These are phyloP conservation scores for Epinephelus lanceolatus DNA, from an alignment of 2,113 vertebrate genomes.

Conservation along the genomic window DNA sequence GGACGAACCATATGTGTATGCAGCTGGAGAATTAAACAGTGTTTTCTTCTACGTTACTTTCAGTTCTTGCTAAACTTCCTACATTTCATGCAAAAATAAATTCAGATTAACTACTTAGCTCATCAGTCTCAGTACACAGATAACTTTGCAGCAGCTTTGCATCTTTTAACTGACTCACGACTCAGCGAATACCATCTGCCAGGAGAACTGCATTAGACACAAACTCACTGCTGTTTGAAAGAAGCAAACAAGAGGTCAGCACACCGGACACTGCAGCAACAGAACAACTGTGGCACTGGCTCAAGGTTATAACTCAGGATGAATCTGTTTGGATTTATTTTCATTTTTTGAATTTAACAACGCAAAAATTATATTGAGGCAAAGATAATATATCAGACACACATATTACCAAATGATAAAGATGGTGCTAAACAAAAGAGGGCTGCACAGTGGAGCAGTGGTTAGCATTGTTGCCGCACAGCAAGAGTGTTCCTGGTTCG, in stretches of 20 bases:
- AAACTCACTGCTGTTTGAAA: not conserved
- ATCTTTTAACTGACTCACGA: not conserved
- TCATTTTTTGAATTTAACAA: too few relatives aligned
- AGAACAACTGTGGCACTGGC: not conserved
- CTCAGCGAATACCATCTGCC: not conserved
- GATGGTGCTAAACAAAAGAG: too few relatives aligned
- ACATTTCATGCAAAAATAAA: not conserved
- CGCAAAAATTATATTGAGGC: too few relatives aligned
- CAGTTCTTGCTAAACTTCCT: not conserved
- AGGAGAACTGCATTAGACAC: not conserved
- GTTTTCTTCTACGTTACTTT: not conserved
- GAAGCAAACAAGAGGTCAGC: not conserved
- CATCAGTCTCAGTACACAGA: not conserved
- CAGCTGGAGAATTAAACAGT: not conserved
- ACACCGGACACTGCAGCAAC: not conserved
- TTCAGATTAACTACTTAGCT: not conserved
- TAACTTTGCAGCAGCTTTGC: not conserved
- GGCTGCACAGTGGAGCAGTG: too few relatives aligned
- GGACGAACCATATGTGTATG: not conserved
- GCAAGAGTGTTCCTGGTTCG: too few relatives aligned
- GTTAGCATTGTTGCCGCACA: too few relatives aligned
- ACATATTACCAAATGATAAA: too few relatives aligned
- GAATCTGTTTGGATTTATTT: too few relatives aligned
- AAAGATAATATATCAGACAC: too few relatives aligned
- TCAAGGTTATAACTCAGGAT: too few relatives aligned